Conservation (phyloP, 2,888 invertebrate genomes). For the Xestia xanthographa region DNA sequence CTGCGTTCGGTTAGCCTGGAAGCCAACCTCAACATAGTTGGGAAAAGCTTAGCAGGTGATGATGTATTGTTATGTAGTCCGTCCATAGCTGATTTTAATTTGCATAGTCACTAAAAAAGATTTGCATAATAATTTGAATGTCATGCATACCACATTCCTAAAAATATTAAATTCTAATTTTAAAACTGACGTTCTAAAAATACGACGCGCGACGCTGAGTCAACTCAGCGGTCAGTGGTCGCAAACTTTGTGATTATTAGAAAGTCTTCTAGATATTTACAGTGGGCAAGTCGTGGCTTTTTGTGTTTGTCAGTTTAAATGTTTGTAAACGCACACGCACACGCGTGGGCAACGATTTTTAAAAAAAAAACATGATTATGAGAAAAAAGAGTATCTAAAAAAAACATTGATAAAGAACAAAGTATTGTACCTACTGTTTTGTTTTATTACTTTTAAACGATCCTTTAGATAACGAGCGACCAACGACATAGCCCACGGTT, state of each 20-base stretch:
- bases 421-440: neutral
- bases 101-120: conserved; percentile 9
- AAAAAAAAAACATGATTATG: neutral
- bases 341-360: no score
- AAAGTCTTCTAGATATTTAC: neutral
- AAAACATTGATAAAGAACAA: neutral
- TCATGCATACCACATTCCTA: neutral
- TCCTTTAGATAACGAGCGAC: neutral
- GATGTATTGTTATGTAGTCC: conserved; percentile 1
- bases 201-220: neutral
- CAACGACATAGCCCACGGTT: neutral
- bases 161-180: neutral
- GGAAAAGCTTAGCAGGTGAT: neutral
- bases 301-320: no score
- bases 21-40: neutral
- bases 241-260: neutral
- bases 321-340: no score
- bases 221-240: conserved; percentile 13
- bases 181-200: neutral
- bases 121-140: conserved; percentile 11
- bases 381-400: neutral
- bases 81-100: neutral
- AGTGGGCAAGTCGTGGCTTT: neutral
- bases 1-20: neutral
- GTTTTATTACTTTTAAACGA: neutral